Conservation (phyloP, 2,797 vertebrate genomes). For the Podarcis lilfordi region DNA sequence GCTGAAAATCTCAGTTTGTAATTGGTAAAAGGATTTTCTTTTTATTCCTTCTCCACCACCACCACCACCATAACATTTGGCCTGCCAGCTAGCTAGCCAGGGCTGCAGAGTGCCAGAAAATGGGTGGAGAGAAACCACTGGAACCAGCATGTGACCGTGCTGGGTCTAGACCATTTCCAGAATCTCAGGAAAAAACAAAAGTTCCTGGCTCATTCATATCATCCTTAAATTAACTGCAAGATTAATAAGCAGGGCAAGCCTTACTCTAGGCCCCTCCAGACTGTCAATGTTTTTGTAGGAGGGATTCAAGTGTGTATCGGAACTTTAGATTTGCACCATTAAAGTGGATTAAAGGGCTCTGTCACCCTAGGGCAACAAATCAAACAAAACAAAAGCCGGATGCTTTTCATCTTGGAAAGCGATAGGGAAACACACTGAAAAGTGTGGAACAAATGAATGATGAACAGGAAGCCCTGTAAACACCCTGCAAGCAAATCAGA, state of each 20-base stretch:
- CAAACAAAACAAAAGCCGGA: no score
- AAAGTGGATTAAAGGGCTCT: no score
- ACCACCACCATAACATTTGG: neutral
- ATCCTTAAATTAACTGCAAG: conserved; percentile 21
- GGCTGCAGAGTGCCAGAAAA: conserved; percentile 33
- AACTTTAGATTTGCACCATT: neutral
- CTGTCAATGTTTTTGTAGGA: no score
- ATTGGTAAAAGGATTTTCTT: neutral
- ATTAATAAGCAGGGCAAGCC: conserved; percentile 3
- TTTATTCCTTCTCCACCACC: neutral
- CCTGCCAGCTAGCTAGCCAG: neutral
- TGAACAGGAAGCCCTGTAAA: no score
- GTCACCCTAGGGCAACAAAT: no score
- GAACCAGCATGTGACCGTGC: conserved; percentile 19
- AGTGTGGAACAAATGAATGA: no score
- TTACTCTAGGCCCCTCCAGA: fast-evolving
- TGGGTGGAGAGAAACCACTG: conserved; percentile 30
- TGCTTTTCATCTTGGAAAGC: no score
- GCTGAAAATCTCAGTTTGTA: conserved; percentile 5
- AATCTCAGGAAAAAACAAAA: conserved; percentile 27
- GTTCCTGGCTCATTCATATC: neutral
- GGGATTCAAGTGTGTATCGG: no score
- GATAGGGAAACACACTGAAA: no score
- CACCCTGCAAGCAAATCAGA: no score
- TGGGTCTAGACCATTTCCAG: conserved; percentile 20